These are phyloP conservation scores for Procapra przewalskii DNA, from an alignment of 2,113 vertebrate species.

Conservation along the genomic window DNA sequence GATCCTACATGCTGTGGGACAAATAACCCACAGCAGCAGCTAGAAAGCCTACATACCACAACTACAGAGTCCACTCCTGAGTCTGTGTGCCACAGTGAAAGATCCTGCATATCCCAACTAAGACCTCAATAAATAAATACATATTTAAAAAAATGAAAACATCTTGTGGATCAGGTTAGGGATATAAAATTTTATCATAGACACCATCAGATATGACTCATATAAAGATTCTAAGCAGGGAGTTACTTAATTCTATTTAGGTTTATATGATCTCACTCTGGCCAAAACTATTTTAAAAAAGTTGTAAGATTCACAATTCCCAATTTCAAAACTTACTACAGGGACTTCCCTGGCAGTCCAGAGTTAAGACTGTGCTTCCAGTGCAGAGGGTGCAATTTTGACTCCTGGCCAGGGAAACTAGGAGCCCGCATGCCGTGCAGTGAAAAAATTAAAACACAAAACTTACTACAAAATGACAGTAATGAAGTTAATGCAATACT, in stretches of 20 bases:
- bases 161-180: background rate
- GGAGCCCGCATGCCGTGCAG: background rate
- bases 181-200: background rate
- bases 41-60: background rate
- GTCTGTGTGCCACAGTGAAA: background rate
- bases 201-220: background rate
- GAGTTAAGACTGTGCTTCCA: background rate
- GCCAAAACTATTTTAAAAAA: background rate
- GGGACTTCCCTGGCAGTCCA: background rate
- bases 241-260: background rate
- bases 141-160: background rate
- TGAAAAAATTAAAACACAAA: background rate
- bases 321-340: background rate
- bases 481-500: background rate
- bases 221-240: background rate
- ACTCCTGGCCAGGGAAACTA: background rate
- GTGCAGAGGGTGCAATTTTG: background rate
- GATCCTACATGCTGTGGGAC: background rate
- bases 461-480: background rate
- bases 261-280: background rate
- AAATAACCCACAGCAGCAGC: background rate
- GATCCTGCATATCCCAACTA: background rate
- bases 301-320: background rate
- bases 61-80: background rate
- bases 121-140: background rate